Percentiles rank a stretch among this genome's conserved stretches.
Conservation (phyloP, 2,888 invertebrate genomes). For the Mesoligia furuncula region DNA sequence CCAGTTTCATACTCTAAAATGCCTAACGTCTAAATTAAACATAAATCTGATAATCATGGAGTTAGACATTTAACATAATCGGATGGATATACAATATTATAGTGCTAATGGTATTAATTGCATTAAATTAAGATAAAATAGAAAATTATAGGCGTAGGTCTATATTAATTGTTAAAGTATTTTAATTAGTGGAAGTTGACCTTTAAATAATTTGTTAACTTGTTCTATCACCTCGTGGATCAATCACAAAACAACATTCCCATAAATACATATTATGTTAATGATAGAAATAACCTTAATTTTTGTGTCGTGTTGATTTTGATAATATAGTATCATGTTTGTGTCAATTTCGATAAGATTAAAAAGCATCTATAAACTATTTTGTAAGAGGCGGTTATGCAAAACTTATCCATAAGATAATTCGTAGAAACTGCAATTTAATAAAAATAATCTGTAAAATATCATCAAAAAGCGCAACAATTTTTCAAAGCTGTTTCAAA, state of each 20-base stretch:
- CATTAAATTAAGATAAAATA: slow-evolving; percentile 64
- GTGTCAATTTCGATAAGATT: neutral
- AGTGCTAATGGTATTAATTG: slow-evolving; percentile 46
- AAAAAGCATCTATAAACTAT: neutral
- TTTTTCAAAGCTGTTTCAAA: neutral
- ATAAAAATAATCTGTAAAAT: neutral
- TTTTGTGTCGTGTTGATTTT: neutral
- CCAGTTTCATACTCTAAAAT: slow-evolving; percentile 28
- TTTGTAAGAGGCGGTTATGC: neutral
- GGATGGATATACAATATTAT: slow-evolving; percentile 43
- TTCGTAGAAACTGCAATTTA: neutral
- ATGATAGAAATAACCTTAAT: slow-evolving; percentile 14
- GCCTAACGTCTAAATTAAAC: slow-evolving; percentile 4
- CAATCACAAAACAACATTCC: slow-evolving; percentile 54
- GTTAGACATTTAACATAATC: slow-evolving; percentile 37
- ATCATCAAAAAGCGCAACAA: neutral
- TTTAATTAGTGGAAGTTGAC: slow-evolving; percentile 62
- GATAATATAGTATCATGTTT: neutral
- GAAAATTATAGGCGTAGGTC: slow-evolving; percentile 45
- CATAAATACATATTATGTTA: slow-evolving; percentile 40
- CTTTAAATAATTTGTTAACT: slow-evolving; percentile 57
- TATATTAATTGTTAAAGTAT: slow-evolving; percentile 65
- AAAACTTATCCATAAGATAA: neutral
- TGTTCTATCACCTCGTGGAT: slow-evolving; percentile 56
- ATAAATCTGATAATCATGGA: slow-evolving; percentile 42